These are phyloP conservation scores for Bombus sylvicola DNA, from an alignment of 1,140 invertebrate genomes.

Conservation along the genomic window DNA sequence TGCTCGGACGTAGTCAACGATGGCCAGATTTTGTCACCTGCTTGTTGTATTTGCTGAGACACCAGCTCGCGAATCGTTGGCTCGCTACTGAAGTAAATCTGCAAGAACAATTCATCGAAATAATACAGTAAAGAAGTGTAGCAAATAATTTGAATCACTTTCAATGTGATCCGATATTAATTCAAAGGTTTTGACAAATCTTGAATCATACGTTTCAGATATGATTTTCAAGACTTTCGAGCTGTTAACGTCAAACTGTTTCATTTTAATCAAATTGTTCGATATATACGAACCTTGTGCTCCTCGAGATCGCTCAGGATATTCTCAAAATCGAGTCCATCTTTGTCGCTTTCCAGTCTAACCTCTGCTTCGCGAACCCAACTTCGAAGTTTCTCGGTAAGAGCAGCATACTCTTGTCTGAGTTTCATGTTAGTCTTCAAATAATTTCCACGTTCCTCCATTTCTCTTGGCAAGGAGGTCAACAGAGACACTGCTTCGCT, in stretches of 20 bases:
- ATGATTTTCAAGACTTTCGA: neutral
- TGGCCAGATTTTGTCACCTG: constrained; percentile 93
- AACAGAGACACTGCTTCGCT: constrained; percentile 91
- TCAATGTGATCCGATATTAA: neutral
- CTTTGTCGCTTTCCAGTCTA: constrained; percentile 89
- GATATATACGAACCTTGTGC: constrained; percentile 85
- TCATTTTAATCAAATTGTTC: neutral
- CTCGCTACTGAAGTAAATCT: constrained; percentile 91
- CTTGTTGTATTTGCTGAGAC: constrained; percentile 91
- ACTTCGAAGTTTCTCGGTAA: constrained; percentile 90
- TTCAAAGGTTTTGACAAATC: neutral
- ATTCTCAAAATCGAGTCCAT: constrained; percentile 94
- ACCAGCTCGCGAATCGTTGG: constrained; percentile 90
- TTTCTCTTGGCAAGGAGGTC: constrained; percentile 89
- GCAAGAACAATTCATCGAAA: constrained; percentile 9
- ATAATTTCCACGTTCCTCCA: constrained; percentile 91
- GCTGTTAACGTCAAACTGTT: too few species aligned
- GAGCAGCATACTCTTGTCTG: constrained; percentile 87
- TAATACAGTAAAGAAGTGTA: neutral
- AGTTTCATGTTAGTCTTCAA: constrained; percentile 91
- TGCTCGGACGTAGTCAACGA: constrained; percentile 90
- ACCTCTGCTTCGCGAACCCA: constrained; percentile 94
- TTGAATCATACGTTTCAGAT: neutral
- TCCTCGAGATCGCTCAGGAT: constrained; percentile 92
- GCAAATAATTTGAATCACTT: neutral